phyloP scores from a whole-genome alignment of 2,797 vertebrate species.

The Leuciscus waleckii region DNA sequence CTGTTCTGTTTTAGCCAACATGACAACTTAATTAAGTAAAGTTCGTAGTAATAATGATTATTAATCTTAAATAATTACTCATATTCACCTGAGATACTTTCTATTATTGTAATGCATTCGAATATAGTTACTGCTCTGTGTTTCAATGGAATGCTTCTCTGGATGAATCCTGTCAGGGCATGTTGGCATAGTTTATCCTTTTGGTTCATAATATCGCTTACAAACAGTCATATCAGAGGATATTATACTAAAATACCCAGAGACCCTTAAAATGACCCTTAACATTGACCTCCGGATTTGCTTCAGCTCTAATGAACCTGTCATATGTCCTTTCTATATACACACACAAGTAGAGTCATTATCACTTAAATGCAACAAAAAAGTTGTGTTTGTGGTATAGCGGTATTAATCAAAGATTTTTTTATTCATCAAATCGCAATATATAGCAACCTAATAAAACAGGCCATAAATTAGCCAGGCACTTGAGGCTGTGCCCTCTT shows the following conservation, averaged over 20 bases:
- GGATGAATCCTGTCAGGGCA: not conserved
- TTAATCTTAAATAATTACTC: not conserved
- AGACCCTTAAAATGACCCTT: slow-evolving; percentile 32
- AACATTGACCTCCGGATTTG: slow-evolving; percentile 12
- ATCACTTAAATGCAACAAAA: not conserved
- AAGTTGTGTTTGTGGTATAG: not conserved
- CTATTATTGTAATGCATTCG: not conserved
- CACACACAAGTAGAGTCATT: not conserved
- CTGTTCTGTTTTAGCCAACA: not conserved
- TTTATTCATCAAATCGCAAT: not conserved
- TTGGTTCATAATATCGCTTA: slow-evolving; percentile 9
- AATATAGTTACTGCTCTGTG: not conserved
- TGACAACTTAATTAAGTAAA: not conserved
- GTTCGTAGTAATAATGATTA: not conserved
- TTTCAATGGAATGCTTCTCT: not conserved
- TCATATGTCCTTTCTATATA: not conserved
- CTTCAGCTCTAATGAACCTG: not conserved
- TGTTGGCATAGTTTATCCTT: not conserved
- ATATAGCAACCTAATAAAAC: slow-evolving; percentile 7
- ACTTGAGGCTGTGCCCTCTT: slow-evolving; percentile 33
- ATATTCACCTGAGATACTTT: not conserved
- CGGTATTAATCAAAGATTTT: not conserved
- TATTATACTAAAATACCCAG: slow-evolving; percentile 10
- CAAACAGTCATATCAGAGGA: slow-evolving; percentile 10
- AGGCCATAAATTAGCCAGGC: not conserved